These are phyloP conservation scores for Drosophila suzukii DNA, from an alignment of 1,140 invertebrate genomes.

Conservation along the genomic window DNA sequence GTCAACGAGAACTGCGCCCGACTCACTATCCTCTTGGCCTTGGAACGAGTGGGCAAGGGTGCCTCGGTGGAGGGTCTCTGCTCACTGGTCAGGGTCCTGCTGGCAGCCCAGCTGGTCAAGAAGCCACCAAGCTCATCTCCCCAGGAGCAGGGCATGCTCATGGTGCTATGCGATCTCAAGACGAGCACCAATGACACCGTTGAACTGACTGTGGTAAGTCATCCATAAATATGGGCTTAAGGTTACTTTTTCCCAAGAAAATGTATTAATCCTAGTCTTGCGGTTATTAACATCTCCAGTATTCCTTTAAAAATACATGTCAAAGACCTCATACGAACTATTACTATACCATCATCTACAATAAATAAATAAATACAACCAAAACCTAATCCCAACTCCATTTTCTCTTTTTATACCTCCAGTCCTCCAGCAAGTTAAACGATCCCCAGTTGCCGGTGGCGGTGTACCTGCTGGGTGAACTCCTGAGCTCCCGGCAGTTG, in stretches of 20 bases:
- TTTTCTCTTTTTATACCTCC: slow-evolving; percentile 26
- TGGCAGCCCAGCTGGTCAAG: slow-evolving; percentile 87
- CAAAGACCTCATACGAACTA: no score
- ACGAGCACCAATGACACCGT: slow-evolving; percentile 91
- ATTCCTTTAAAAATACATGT: no score
- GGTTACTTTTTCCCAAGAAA: no score
- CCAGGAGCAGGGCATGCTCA: slow-evolving; percentile 86
- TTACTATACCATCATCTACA: no score
- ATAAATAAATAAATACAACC: no score
- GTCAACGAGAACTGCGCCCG: slow-evolving; percentile 90
- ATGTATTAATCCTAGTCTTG: not conserved
- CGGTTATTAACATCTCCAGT: no score
- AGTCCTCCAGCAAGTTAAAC: slow-evolving; percentile 85
- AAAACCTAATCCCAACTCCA: not conserved
- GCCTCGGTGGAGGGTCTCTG: slow-evolving; percentile 91
- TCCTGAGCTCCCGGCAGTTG: slow-evolving; percentile 88
- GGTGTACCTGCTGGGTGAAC: slow-evolving; percentile 88
- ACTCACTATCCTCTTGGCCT: slow-evolving; percentile 89
- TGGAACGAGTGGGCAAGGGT: slow-evolving; percentile 88
- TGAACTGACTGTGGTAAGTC: slow-evolving; percentile 94
- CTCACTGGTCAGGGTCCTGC: slow-evolving; percentile 87
- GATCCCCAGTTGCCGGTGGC: slow-evolving; percentile 87
- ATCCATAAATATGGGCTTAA: not conserved
- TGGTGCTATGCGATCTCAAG: slow-evolving; percentile 93
- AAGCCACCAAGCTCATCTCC: slow-evolving; percentile 14